These are phyloP conservation scores for Drosophila heteroneura DNA, from an alignment of 2,888 invertebrate genomes.

Conservation along the genomic window DNA sequence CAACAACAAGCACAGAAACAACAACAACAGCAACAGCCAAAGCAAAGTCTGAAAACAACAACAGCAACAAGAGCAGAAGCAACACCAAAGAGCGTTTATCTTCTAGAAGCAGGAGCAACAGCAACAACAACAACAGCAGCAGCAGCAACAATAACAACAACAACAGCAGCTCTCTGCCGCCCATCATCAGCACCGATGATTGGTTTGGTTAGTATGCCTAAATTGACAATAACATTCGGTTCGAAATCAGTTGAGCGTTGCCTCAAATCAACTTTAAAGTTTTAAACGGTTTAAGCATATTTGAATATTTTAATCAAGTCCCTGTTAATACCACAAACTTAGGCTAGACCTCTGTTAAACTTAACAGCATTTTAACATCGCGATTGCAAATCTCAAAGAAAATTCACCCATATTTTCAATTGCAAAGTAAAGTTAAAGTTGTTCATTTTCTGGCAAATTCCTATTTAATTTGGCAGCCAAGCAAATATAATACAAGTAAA, in stretches of 20 bases:
- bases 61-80: slow-evolving; percentile 33
- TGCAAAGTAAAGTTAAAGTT: neutral
- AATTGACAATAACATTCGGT: neutral
- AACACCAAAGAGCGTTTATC: slow-evolving; percentile 29
- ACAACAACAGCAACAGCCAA: slow-evolving; percentile 34
- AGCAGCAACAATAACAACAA: slow-evolving; percentile 27
- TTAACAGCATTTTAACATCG: neutral
- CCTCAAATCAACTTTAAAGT: neutral
- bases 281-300: neutral
- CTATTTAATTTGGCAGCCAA: neutral
- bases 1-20: slow-evolving; percentile 28
- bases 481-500: neutral
- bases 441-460: neutral
- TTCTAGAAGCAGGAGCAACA: slow-evolving; percentile 41
- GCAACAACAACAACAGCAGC: slow-evolving; percentile 32
- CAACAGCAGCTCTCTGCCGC: slow-evolving; percentile 53
- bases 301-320: neutral
- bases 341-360: neutral
- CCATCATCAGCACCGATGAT: slow-evolving; percentile 71
- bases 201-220: slow-evolving; percentile 82
- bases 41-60: slow-evolving; percentile 40
- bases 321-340: neutral
- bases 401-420: neutral
- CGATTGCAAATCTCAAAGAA: neutral
- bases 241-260: neutral